A percentile compares a stretch with the other conserved stretches of the same genome.
Conservation (phyloP, 2,888 invertebrate species). For the Athalia rosae region DNA sequence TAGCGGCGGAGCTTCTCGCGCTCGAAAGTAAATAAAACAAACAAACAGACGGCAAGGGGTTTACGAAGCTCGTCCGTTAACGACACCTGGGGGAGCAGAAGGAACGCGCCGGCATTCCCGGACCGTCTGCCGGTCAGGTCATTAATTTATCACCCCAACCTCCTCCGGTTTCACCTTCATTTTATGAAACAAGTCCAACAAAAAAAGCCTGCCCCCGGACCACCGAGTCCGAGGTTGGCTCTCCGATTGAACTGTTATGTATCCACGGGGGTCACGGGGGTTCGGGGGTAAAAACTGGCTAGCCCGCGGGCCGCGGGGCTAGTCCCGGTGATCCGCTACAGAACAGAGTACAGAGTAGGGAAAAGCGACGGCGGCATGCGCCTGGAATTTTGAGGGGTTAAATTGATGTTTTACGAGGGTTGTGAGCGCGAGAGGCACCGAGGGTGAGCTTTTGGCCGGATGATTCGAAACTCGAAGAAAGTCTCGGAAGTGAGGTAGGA, state of each 20-base stretch:
- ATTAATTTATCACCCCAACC: conserved; percentile 24
- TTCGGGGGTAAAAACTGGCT: background rate
- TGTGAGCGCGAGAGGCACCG: conserved; percentile 35
- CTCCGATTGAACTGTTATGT: conserved; percentile 6
- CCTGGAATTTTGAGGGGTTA: conserved; percentile 46
- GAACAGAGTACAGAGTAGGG: background rate
- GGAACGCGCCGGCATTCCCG: conserved; percentile 6
- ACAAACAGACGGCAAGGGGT: conserved; percentile 28
- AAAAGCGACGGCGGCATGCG: conserved; percentile 11
- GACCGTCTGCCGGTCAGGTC: conserved; percentile 15
- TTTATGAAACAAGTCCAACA: conserved; percentile 19
- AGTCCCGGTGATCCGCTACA: background rate
- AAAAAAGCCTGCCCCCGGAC: background rate
- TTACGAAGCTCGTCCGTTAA: conserved; percentile 15
- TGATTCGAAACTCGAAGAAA: too few species aligned
- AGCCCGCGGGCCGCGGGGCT: background rate
- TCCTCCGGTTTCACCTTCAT: background rate
- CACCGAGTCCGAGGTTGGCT: conserved; percentile 1
- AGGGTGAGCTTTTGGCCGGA: background rate
- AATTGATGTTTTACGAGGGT: conserved; percentile 54
- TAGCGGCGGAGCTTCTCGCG: background rate
- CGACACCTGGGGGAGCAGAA: conserved; percentile 30
- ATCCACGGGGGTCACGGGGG: background rate
- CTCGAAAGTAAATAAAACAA: conserved; percentile 1
- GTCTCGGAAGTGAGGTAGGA: background rate